Base-by-base conservation (phyloP, 2,888 invertebrate genomes). In the Thecocarcelia acutangulata region DNA sequence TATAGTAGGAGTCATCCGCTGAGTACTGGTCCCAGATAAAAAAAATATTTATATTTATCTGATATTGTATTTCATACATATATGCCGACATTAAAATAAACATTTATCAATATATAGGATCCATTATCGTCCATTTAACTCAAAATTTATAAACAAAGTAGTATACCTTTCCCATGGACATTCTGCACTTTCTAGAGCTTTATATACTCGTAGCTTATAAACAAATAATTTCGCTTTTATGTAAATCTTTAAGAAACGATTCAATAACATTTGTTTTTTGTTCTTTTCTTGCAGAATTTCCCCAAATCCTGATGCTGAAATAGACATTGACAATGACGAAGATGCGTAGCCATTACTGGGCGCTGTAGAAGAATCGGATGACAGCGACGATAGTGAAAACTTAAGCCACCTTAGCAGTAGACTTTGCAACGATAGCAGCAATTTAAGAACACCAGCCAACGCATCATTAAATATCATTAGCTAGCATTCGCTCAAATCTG, bases 291-390 rank as follows among this genome's bases (percentile, higher is more conserved):
- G 11, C 86, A 91, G 91, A 88, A 90, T 90, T 70, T 83, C 89
- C 37, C 85, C 87, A 11, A 87, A 87, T 61, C 69, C 66, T 59
- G 89, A 89, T 75, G 80, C 84, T 12, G 88, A 89, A 84, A 86
- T 74, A 42, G 83, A 83, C 58, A 80, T 80, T 1, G 76, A 84
- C 83, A 87, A 86, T 6, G 87, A 85, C 69, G 89, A 87, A 75
- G 90, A 90, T 76, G 90, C 90, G 88, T 90, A 91, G 91, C 90
- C 90, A 89, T 87, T 90, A 91, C 88, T 90, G 87, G 85, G 86
- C 81, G 88, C 86, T 87, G 87, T 88, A 87, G 90, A 90, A 44
- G 1, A n/a, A 86, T 88, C 89, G 85, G 90, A 89, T 83, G 89
- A 86, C 33, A 74, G 79, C 84, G 89, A 89, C 83, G 89, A 89